phyloP scores from a whole-genome alignment of 2,113 vertebrate species.

The Chionomys nivalis region DNA sequence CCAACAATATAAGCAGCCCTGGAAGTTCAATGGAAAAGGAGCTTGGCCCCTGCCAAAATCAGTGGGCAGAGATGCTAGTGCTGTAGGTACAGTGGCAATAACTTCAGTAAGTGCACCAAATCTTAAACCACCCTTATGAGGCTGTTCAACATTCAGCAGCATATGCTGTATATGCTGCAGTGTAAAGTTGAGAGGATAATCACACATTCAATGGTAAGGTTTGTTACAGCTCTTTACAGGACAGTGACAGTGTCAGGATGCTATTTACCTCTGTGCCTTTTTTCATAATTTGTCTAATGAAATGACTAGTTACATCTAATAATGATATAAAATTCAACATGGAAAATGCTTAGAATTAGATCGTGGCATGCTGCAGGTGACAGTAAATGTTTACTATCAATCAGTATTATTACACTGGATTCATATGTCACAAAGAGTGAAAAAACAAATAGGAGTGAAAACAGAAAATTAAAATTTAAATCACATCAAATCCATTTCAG shows the following conservation, averaged over 20 bases:
- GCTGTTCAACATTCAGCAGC: not conserved
- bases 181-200: not conserved
- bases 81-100: not conserved
- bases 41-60: not conserved
- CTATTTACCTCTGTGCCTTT: not conserved
- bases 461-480: not conserved
- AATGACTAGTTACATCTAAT: too few species aligned
- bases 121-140: not conserved
- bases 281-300: not conserved
- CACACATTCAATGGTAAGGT: not conserved
- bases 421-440: not conserved
- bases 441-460: not conserved
- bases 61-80: not conserved
- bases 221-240: not conserved
- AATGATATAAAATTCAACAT: not conserved
- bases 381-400: not conserved
- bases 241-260: not conserved
- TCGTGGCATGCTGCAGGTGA: not conserved
- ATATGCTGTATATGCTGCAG: not conserved
- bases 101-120: not conserved
- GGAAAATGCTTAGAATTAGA: constrained; percentile 7
- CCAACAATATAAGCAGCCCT: not conserved
- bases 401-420: not conserved
- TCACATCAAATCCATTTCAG: not conserved
- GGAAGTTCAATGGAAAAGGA: not conserved